Evolutionary conservation across 2,888 invertebrate genomes (phyloP), one percentile per base, ranked within the genome.

Genomic region (Loripinus fragilis): DNA sequence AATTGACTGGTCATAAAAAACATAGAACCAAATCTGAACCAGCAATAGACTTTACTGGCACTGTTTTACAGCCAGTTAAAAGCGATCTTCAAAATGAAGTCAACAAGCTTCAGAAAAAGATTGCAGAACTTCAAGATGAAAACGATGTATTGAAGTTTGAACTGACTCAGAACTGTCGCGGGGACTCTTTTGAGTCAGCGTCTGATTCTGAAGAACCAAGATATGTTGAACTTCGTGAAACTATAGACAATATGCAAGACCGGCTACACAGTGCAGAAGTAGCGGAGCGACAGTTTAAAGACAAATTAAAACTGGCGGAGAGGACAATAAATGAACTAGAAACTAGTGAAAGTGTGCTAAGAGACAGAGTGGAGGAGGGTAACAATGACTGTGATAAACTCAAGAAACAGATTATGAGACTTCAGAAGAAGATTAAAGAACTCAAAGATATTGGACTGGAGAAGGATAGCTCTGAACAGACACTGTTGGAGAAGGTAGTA

Each of bases 241-340:
- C 87, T 50, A 87, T 86, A 74, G 87, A 88, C 69, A 86, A 87
- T 67, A 85, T 91, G n/a, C 87, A 87, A 73, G 89, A 90, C 70
- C 79, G 88, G 67, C 71, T 90, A 15, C 85, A 87, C 42, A 85
- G 81, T 50, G 80, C 87, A 20, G 90, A 91, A 71, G 76, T 81
- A 0, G 74, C 86, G 1, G 90, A 91, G 68, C 83, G 85, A 33
- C 89, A 90, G 65, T 64, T 86, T 65, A 81, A 86, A 50, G 90
- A 90, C 25, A 87, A 89, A 74, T 74, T 91, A 12, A 89, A 88
- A 70, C 85, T 90, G 38, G 89, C 89, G 23, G 91, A 91, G 70
- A 84, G 87, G 45, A 90, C 89, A 30, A 89, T 90, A 60, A 87
- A 86, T 71, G 90, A 90, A 55, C 81, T 90, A 7, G 91, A 91